Base-by-base conservation (phyloP, 2,797 vertebrate species). In the Enteromius fasciolatus region DNA sequence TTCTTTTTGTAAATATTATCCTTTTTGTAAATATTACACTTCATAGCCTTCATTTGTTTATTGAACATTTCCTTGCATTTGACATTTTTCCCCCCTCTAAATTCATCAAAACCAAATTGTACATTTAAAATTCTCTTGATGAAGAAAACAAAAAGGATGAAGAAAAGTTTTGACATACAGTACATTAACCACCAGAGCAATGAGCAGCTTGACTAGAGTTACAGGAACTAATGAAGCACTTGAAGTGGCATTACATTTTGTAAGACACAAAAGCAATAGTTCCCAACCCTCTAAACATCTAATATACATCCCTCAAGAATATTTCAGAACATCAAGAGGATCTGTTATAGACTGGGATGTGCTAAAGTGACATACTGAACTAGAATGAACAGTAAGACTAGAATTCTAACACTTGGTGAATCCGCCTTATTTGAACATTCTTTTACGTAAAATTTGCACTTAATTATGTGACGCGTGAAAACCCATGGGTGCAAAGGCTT, bases 21-120 rank as follows among this genome's bases (percentile, higher is more conserved):
- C 33, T n/a, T n/a, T n/a, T n/a, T n/a, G n/a, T n/a, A n/a, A n/a
- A n/a, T n/a, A n/a, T n/a, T n/a, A n/a, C 23, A 31, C 28, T 14
- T 41, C 4, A 41, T 20, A 92, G 86, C 81, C 18, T 66, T 93
- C 69, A 90, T 92, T 89, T 89, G 90, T 95, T 95, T 94, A 95
- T 94, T 95, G 81, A 92, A 86, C 88, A 66, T 87, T 89, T 93
- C 93, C 54, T 88, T 93, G 92, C 93, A 81, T 89, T 93, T 92
- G 91, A 94, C 92, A 93, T 92, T 87, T 88, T 41, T 41, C 10
- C 41, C 81, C 85, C 33, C 41, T 85, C 88, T 84, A 83, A 89
- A 91, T 91, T 93, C 86, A 88, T 93, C 89, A 78, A 87, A 88
- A 91, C 90, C 83, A 92, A 84, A 91, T 85, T 85, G 78, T 92